Conservation (phyloP, 2,888 invertebrate genomes). For the Gymnocheta viridis region DNA sequence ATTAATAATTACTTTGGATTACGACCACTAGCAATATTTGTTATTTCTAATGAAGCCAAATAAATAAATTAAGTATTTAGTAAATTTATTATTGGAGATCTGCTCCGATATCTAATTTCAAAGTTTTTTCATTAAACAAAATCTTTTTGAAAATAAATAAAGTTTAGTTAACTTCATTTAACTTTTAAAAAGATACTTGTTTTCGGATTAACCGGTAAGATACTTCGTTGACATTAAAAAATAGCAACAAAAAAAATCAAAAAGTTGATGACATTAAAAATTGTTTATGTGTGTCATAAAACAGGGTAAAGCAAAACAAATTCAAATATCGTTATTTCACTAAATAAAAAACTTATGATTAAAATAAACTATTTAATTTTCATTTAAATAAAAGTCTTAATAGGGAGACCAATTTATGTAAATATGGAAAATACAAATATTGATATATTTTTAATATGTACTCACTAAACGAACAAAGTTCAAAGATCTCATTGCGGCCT, state of each 20-base stretch:
- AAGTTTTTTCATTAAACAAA: too few relatives aligned
- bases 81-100: too few relatives aligned
- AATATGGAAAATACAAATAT: neutral
- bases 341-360: neutral
- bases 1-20: too few relatives aligned
- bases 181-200: too few relatives aligned
- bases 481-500: neutral
- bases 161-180: too few relatives aligned
- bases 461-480: neutral
- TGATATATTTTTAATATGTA: neutral
- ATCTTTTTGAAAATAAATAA: too few relatives aligned
- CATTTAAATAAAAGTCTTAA: neutral
- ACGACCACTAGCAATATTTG: too few relatives aligned
- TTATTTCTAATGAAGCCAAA: too few relatives aligned
- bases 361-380: neutral
- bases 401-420: neutral
- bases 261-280: slow-evolving; percentile 29
- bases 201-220: too few relatives aligned
- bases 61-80: too few relatives aligned
- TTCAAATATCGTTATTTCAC: neutral
- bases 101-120: too few relatives aligned
- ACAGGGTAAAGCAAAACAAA: slow-evolving; percentile 8
- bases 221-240: slow-evolving; percentile 22
- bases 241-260: neutral
- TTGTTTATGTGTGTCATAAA: neutral